A percentile compares a stretch with the other conserved stretches of the same genome.
Conservation (phyloP, 2,113 vertebrate species). For the Sciurus niger region DNA sequence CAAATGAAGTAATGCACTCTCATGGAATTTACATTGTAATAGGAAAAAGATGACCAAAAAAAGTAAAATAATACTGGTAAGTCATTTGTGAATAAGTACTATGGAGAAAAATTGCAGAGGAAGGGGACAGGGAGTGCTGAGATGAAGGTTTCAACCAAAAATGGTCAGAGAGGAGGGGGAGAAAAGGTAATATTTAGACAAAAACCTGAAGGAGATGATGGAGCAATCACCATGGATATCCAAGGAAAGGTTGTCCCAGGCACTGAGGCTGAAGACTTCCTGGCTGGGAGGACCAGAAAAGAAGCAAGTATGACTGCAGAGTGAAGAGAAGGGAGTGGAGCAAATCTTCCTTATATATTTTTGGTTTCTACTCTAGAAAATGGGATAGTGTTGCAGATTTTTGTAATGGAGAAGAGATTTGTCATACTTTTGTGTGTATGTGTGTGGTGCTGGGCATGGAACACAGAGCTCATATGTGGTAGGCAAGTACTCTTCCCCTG, state of each 20-base stretch:
- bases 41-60: not conserved
- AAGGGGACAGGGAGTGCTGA: not conserved
- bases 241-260: not conserved
- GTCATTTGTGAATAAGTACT: not conserved
- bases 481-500: no score
- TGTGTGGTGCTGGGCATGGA: no score
- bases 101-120: not conserved
- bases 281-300: not conserved
- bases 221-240: not conserved
- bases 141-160: not conserved
- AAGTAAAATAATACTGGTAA: constrained; percentile 42
- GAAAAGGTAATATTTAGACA: not conserved
- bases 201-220: not conserved
- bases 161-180: not conserved
- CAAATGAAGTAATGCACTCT: not conserved
- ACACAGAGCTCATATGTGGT: no score
- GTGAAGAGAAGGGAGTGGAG: not conserved
- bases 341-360: not conserved
- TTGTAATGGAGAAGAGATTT: not conserved
- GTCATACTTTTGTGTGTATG: not conserved
- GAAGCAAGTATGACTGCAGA: not conserved
- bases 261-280: not conserved
- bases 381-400: not conserved
- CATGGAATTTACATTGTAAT: constrained; percentile 2
- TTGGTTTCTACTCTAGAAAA: constrained; percentile 7